A percentile compares a stretch with the other conserved stretches of the same genome.
Conservation (phyloP, 2,888 invertebrate genomes). For the Sympetrum striolatum region DNA sequence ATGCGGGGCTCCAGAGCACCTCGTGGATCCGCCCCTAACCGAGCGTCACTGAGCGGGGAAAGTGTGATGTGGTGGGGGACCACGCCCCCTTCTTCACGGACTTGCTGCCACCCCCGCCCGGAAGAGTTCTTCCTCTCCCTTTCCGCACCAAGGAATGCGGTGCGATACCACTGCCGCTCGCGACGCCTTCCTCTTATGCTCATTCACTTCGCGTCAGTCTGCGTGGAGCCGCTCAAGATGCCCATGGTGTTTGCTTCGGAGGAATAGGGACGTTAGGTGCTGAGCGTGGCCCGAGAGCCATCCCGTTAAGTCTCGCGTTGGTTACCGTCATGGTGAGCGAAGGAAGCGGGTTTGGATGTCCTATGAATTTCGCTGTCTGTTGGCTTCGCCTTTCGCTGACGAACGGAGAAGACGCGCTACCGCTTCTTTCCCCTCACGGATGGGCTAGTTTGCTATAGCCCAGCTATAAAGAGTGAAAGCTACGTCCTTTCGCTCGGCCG, state of each 20-base stretch:
- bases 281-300: neutral
- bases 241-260: neutral
- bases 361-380: too few relatives aligned
- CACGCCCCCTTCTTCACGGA: constrained; percentile 14
- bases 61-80: neutral
- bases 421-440: too few relatives aligned
- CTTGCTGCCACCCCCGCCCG: neutral
- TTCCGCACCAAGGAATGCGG: constrained; percentile 4
- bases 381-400: too few relatives aligned
- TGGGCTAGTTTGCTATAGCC: too few relatives aligned
- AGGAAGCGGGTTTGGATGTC: too few relatives aligned
- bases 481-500: too few relatives aligned
- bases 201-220: neutral
- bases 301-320: neutral
- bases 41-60: constrained; percentile 26
- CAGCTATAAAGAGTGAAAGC: too few relatives aligned
- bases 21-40: neutral
- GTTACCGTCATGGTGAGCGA: neutral
- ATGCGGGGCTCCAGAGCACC: neutral
- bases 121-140: neutral
- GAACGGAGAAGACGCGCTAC: too few relatives aligned
- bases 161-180: neutral
- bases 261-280: neutral
- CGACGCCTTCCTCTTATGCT: neutral
- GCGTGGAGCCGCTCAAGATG: neutral